Conservation (phyloP, 2,113 vertebrate genomes). For the Xerus inauris region DNA sequence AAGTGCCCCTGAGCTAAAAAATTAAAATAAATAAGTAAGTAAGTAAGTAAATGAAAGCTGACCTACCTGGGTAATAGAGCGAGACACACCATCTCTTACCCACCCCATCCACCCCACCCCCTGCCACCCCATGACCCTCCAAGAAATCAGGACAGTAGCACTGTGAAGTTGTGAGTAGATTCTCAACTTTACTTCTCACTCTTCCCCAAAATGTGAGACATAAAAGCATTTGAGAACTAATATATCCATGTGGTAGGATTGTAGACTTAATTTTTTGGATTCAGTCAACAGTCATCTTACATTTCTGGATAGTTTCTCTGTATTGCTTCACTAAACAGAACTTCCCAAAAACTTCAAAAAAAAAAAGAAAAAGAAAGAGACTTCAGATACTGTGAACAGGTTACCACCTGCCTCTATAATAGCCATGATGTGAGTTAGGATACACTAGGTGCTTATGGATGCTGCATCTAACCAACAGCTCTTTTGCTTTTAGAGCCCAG, state of each 20-base stretch:
- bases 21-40: no score
- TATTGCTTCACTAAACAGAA: not conserved
- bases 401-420: conserved; percentile 13
- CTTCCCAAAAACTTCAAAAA: not conserved
- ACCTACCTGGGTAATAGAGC: no score
- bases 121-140: no score
- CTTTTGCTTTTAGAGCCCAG: conserved; percentile 83
- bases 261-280: not conserved
- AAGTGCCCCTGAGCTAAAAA: no score
- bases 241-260: not conserved
- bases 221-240: not conserved
- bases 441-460: not conserved
- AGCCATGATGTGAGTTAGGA: not conserved
- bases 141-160: not conserved
- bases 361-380: not conserved
- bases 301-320: conserved; percentile 49
- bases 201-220: not conserved
- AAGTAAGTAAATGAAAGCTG: no score
- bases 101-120: no score
- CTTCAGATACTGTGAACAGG: not conserved
- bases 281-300: not conserved
- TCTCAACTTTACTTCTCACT: not conserved
- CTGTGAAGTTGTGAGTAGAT: not conserved
- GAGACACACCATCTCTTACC: no score
- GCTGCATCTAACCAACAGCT: conserved; percentile 68